These are phyloP conservation scores for Orthonevra nobilis DNA, from an alignment of 2,888 invertebrate species.

Conservation along the genomic window DNA sequence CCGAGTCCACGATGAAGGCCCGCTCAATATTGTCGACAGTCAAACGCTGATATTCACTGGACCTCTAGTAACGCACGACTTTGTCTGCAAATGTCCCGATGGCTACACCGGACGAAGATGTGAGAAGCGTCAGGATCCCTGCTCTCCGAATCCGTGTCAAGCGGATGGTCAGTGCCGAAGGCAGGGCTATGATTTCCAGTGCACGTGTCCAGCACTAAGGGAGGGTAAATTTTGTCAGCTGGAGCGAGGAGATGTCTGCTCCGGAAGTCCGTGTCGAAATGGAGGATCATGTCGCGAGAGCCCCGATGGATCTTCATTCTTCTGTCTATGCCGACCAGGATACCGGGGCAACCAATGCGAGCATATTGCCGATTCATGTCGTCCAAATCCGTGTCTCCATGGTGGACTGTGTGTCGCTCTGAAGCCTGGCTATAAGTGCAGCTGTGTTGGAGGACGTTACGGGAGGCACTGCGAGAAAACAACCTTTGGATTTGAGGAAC, in stretches of 20 bases:
- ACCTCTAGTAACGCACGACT: constrained; percentile 88
- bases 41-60: constrained; percentile 91
- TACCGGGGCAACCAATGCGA: constrained; percentile 96
- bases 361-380: constrained; percentile 92
- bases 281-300: constrained; percentile 95
- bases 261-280: constrained; percentile 92
- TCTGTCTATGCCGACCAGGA: constrained; percentile 94
- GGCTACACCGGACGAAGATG: constrained; percentile 92
- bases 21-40: constrained; percentile 87
- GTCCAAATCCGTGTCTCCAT: constrained; percentile 95
- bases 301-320: constrained; percentile 92
- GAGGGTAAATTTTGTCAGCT: constrained; percentile 92
- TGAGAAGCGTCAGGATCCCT: constrained; percentile 93
- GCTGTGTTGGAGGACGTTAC: constrained; percentile 92
- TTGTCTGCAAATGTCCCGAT: constrained; percentile 89
- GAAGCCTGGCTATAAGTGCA: constrained; percentile 92
- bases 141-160: constrained; percentile 93
- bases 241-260: constrained; percentile 91
- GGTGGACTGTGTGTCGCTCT: constrained; percentile 93
- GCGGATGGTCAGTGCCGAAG: constrained; percentile 91
- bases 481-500: constrained; percentile 92
- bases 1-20: constrained; percentile 82
- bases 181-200: constrained; percentile 91
- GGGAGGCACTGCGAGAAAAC: constrained; percentile 95
- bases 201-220: constrained; percentile 88